Evolutionary conservation across 2,113 vertebrate genomes (phyloP).

Genomic region (Aspidoscelis tigris): DNA sequence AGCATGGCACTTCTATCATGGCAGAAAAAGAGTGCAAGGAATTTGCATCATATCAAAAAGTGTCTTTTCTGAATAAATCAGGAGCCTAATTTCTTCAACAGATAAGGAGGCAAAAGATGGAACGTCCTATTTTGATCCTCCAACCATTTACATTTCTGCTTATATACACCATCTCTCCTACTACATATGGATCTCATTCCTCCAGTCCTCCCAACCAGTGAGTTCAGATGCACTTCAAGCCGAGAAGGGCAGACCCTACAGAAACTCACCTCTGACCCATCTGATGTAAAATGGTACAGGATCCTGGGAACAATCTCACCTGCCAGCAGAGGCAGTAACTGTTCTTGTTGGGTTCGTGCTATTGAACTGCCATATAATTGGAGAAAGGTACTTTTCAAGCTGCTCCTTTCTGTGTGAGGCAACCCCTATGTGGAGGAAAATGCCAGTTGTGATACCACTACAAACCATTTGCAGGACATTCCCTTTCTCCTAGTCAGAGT

Average conservation of each 20-base stretch:
- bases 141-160: too few species aligned
- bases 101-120: neutral
- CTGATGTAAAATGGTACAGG: slow-evolving; percentile 1
- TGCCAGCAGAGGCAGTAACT: neutral
- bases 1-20: too few species aligned
- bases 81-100: neutral
- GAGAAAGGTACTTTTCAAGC: neutral
- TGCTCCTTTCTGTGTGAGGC: neutral
- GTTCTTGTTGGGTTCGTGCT: neutral
- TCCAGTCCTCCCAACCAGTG: neutral
- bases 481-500: neutral
- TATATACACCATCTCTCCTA: neutral
- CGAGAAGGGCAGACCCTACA: neutral
- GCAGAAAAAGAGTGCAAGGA: too few species aligned
- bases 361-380: neutral
- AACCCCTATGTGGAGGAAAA: neutral
- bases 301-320: neutral
- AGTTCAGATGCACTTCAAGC: neutral
- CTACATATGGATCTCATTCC: neutral
- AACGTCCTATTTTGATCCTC: neutral
- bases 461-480: neutral
- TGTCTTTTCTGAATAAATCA: neutral
- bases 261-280: neutral
- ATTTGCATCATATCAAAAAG: neutral
- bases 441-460: too few species aligned